Evolutionary conservation across 2,888 invertebrate species (phyloP), one percentile per base, ranked within the genome.

Genomic region (Tenthredo mesomela): DNA sequence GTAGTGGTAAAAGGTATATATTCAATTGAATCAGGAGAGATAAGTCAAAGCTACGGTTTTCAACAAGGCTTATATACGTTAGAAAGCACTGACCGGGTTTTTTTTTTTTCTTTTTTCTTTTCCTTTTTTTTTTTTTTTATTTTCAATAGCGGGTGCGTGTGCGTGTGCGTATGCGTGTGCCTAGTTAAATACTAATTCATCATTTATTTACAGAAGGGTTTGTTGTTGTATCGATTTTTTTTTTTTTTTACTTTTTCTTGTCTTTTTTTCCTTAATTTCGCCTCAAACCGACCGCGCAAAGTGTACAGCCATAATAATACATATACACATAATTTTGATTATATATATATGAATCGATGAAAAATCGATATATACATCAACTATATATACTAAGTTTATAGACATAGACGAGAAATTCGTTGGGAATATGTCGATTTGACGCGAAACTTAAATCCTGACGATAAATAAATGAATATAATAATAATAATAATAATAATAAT

Each of bases 81-180:
- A 67, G 43, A 73, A 73, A 73, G 73, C 73, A 40, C 43, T 25
- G 73, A 40, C 43, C 43, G 37, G 40, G 73, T 50, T 25, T 70
- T 70, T 18, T 2, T 12, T 25, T 70, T 37, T 6, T 37, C 18
- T 1, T 6, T 70, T 18, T 33, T 37, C 15, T 18, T 37, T 29
- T 29, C 29, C 29, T 29, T 29, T 29, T 29, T 29, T 37, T 37
- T 70, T 7, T n/a, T 18, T 70, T 6, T 37, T 33, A 40, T 18
- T 40, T 70, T 70, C 37, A 18, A 4, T 29, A 78, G 37, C 77
- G 54, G 58, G 61, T 61, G 61, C 61, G 61, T 67, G 21, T 65
- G 78, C 78, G 78, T 78, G 78, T 78, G 78, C 78, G 78, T 78
- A 37, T 78, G 78, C 78, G 78, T 78, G 78, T 78, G 78, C 78